Evolutionary conservation across 2,113 vertebrate species (phyloP).

Genomic region (Sterrhoptilus dennistouni): DNA sequence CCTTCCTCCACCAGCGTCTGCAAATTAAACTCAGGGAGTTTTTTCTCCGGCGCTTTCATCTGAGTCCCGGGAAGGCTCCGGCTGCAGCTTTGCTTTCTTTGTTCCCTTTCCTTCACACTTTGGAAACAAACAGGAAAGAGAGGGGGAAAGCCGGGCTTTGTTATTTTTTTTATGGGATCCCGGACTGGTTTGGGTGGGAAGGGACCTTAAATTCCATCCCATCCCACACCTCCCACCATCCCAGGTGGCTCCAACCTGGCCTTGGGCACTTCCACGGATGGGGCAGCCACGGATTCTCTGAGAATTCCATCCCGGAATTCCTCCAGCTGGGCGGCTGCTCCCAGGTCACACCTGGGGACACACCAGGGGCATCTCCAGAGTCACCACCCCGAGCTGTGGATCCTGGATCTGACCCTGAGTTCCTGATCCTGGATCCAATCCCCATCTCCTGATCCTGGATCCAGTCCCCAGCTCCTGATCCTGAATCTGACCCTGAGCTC

Average conservation of each 20-base stretch:
- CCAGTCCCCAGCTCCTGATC: fast-evolving
- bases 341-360: background rate
- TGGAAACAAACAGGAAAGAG: background rate
- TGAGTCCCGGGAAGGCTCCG: fast-evolving
- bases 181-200: background rate
- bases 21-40: background rate
- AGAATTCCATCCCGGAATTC: background rate
- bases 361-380: background rate
- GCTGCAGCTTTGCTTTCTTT: background rate
- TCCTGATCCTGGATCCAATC: background rate
- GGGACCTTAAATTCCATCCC: background rate
- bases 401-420: too few species aligned
- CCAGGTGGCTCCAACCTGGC: background rate
- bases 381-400: fast-evolving
- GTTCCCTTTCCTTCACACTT: background rate
- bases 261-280: background rate
- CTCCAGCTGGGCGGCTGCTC: background rate
- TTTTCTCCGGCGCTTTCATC: background rate
- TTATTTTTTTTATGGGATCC: background rate
- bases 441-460: background rate
- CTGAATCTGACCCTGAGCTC: background rate
- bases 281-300: background rate
- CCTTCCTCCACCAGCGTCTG: background rate
- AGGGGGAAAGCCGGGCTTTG: background rate
- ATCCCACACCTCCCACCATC: background rate